A percentile compares a stretch with the other conserved stretches of the same genome.
Conservation (phyloP, 2,113 vertebrate species). For the Solenodon paradoxus region DNA sequence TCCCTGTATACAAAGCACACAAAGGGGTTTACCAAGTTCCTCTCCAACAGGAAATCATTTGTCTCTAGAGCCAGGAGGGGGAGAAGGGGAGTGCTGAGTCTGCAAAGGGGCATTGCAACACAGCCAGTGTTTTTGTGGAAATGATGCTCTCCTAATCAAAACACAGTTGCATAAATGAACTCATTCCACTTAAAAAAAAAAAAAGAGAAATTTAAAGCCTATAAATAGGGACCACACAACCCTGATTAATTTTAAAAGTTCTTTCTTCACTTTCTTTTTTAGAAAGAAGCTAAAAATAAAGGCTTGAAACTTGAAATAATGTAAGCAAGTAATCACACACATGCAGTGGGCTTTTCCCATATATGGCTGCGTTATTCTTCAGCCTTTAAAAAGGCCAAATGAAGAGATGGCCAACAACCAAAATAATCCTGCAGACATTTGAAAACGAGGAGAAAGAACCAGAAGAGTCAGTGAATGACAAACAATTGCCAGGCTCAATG, state of each 20-base stretch:
- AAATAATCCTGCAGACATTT: conserved; percentile 57
- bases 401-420: conserved; percentile 71
- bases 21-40: conserved; percentile 35
- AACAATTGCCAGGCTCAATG: not conserved
- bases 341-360: conserved; percentile 52
- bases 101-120: conserved; percentile 1
- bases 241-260: conserved; percentile 50
- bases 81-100: conserved; percentile 10
- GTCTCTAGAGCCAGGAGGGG: conserved; percentile 35
- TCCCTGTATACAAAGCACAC: conserved; percentile 34
- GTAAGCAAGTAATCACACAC: conserved; percentile 39
- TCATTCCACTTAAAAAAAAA: not conserved
- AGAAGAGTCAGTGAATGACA: not conserved
- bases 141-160: conserved; percentile 7
- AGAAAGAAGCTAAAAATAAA: conserved; percentile 70
- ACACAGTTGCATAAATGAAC: conserved; percentile 44
- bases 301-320: conserved; percentile 65
- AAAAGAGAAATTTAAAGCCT: conserved; percentile 10
- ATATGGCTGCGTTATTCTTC: conserved; percentile 60
- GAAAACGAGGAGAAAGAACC: conserved; percentile 10
- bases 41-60: conserved; percentile 65
- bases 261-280: conserved; percentile 55
- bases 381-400: conserved; percentile 65
- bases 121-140: conserved; percentile 44
- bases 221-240: conserved; percentile 41